Conservation (phyloP, 2,888 invertebrate genomes). For the Strigamia transsilvanica region DNA sequence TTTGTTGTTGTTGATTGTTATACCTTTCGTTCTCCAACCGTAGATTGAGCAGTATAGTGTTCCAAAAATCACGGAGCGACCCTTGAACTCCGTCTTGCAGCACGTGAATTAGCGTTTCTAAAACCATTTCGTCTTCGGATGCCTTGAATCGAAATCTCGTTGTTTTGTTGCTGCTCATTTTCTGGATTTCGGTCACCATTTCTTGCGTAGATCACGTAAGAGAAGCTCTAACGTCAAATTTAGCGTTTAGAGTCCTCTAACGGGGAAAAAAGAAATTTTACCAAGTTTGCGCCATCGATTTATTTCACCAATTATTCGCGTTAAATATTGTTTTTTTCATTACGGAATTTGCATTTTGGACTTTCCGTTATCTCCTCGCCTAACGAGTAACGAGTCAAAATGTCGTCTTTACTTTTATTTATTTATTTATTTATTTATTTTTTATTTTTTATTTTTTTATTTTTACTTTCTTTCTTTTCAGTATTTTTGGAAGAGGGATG, state of each 20-base stretch:
- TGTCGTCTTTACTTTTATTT: too few species aligned
- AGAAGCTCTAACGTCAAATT: constrained; percentile 28
- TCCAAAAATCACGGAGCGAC: constrained; percentile 18
- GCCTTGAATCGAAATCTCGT: constrained; percentile 33
- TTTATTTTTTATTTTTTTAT: too few species aligned
- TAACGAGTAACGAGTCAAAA: too few species aligned
- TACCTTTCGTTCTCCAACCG: constrained; percentile 16
- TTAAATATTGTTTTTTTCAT: too few species aligned
- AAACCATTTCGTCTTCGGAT: constrained; percentile 18
- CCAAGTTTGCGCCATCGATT: too few species aligned
- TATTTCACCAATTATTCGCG: too few species aligned
- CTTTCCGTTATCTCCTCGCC: too few species aligned
- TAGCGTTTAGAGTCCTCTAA: constrained; percentile 29
- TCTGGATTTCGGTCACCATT: constrained; percentile 33
- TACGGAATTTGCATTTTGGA: too few species aligned
- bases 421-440: too few species aligned
- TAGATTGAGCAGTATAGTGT: constrained; percentile 33
- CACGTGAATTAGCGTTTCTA: constrained; percentile 6
- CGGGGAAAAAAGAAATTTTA: constrained; percentile 27
- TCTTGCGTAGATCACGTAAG: constrained; percentile 22
- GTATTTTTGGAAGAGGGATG: too few species aligned
- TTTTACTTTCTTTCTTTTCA: too few species aligned
- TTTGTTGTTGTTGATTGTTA: background rate
- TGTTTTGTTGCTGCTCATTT: constrained; percentile 15
- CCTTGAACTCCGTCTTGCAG: constrained; percentile 40